Conservation (phyloP, 2,888 invertebrate species). For the Heteromyza rotundicornis region DNA sequence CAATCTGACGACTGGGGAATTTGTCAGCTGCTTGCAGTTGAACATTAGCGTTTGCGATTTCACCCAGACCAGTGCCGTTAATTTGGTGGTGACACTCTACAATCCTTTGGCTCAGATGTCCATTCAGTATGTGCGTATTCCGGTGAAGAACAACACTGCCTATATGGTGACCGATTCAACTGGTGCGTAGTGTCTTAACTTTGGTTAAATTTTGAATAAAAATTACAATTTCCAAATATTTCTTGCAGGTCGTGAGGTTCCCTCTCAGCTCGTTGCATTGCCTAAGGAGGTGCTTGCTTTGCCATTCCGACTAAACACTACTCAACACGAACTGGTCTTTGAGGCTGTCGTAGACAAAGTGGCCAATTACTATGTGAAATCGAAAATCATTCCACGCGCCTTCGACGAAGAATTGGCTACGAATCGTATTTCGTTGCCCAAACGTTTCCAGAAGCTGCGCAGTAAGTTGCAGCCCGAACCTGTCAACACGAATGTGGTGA, state of each 20-base stretch:
- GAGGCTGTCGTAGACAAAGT: slow-evolving; percentile 65
- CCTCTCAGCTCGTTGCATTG: slow-evolving; percentile 70
- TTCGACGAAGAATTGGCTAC: neutral
- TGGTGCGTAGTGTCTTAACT: slow-evolving; percentile 68
- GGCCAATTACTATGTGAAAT: slow-evolving; percentile 65
- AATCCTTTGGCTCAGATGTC: slow-evolving; percentile 77
- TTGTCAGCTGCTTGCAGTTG: slow-evolving; percentile 46
- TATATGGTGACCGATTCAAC: slow-evolving; percentile 71
- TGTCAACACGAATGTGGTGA: slow-evolving; percentile 13
- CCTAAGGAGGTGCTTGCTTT: slow-evolving; percentile 66
- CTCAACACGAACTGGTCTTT: slow-evolving; percentile 75
- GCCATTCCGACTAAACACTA: slow-evolving; percentile 63
- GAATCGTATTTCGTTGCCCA: neutral
- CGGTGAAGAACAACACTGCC: slow-evolving; percentile 63
- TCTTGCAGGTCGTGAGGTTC: slow-evolving; percentile 63
- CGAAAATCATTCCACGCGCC: slow-evolving; percentile 25
- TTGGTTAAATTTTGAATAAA: too few species aligned
- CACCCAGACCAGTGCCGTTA: slow-evolving; percentile 65
- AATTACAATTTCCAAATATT: neutral
- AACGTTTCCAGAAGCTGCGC: slow-evolving; percentile 30
- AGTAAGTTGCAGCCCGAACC: neutral
- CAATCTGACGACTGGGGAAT: slow-evolving; percentile 48
- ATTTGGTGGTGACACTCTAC: slow-evolving; percentile 73
- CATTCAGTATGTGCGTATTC: slow-evolving; percentile 69
- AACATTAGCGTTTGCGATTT: slow-evolving; percentile 71